These are phyloP conservation scores for Doryteuthis pealeii DNA, from an alignment of 1,140 invertebrate genomes.

Conservation along the genomic window DNA sequence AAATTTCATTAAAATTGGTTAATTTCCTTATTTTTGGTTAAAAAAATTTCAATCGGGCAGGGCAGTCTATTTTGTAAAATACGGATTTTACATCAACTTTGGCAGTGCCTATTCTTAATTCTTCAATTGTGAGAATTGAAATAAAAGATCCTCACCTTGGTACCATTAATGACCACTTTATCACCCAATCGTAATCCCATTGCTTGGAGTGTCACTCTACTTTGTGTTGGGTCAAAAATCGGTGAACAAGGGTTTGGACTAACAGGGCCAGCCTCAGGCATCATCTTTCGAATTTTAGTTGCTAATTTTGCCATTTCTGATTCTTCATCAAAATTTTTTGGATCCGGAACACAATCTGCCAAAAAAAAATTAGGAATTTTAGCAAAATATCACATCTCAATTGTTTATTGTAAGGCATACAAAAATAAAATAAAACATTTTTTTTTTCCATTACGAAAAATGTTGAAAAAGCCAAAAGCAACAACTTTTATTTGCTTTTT, in stretches of 20 bases:
- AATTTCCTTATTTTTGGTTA: too few species aligned
- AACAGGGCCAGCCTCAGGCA: constrained; percentile 51
- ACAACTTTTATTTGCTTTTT: too few species aligned
- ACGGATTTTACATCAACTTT: too few species aligned
- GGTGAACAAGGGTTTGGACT: constrained; percentile 42
- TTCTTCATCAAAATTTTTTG: constrained; percentile 54
- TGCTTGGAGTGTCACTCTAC: constrained; percentile 62
- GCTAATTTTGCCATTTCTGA: constrained; percentile 58
- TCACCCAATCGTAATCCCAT: constrained; percentile 63
- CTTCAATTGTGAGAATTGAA: too few species aligned
- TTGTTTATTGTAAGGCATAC: constrained; percentile 3
- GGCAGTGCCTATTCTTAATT: too few species aligned
- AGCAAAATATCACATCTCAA: constrained; percentile 7
- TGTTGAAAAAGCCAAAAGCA: too few species aligned
- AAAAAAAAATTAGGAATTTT: constrained; percentile 24
- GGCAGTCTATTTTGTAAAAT: too few species aligned
- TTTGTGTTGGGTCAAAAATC: constrained; percentile 59
- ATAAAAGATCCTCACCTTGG: constrained; percentile 43
- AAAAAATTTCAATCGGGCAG: too few species aligned
- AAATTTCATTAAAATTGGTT: too few species aligned
- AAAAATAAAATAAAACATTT: background rate
- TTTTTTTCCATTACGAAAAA: background rate
- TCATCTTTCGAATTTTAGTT: constrained; percentile 50
- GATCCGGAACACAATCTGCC: constrained; percentile 63
- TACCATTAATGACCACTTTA: constrained; percentile 58